Percentiles rank a stretch among this genome's conserved stretches.
phyloP scores from a whole-genome alignment of 2,888 invertebrate genomes.

The Himalopsyche kuldschensis region DNA sequence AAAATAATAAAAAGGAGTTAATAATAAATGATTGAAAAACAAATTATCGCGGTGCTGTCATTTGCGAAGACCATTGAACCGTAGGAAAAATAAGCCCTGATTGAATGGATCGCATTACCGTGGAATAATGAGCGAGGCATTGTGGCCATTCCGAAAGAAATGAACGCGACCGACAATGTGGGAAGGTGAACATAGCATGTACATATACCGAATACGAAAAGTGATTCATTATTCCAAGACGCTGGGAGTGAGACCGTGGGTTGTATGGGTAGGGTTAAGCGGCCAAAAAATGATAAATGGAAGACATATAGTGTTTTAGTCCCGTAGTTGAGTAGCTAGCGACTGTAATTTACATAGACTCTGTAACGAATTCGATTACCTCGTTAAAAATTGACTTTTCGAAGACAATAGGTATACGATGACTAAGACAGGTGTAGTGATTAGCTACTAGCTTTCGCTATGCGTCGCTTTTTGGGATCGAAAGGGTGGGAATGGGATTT shows the following conservation, averaged over 20 bases:
- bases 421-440: no score
- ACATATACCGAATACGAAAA: background rate
- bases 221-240: background rate
- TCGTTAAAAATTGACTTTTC: no score
- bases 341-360: no score
- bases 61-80: background rate
- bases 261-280: background rate
- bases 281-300: background rate
- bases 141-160: background rate
- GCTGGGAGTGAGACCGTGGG: background rate
- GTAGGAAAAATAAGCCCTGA: background rate
- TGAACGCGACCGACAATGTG: background rate
- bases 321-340: no score
- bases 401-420: no score
- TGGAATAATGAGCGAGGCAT: background rate
- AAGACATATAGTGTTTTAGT: no score
- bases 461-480: no score
- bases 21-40: no score
- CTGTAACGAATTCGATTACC: no score
- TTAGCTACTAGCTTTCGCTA: no score
- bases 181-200: background rate
- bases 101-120: background rate
- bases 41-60: background rate
- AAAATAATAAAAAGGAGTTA: no score
- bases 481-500: no score